Conservation (phyloP, 1,140 invertebrate genomes). For the Lethrus apterus region DNA sequence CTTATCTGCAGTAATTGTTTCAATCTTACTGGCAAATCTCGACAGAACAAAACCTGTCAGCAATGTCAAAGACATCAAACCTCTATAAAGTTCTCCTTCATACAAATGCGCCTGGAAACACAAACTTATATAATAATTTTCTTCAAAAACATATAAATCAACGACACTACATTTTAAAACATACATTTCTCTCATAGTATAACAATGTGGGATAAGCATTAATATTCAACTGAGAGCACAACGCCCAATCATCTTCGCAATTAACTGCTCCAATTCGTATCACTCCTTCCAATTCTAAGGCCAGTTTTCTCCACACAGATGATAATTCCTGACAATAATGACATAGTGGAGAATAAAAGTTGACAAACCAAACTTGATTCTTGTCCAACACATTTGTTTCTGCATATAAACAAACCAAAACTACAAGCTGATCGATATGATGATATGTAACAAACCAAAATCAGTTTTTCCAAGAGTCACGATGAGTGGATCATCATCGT, state of each 20-base stretch:
- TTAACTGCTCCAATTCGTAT: slow-evolving; percentile 69
- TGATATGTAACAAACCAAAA: slow-evolving; percentile 58
- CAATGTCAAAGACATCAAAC: slow-evolving; percentile 40
- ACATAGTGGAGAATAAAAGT: slow-evolving; percentile 82
- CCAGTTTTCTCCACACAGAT: slow-evolving; percentile 70
- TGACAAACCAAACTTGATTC: slow-evolving; percentile 72
- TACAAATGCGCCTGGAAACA: slow-evolving; percentile 36
- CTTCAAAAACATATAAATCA: not conserved
- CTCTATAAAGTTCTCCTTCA: slow-evolving; percentile 41
- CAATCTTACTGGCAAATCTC: slow-evolving; percentile 32
- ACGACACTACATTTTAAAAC: not conserved
- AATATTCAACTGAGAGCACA: slow-evolving; percentile 60
- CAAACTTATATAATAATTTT: slow-evolving; percentile 4
- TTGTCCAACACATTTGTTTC: slow-evolving; percentile 41
- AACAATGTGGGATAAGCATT: slow-evolving; percentile 36
- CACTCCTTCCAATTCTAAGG: slow-evolving; percentile 63
- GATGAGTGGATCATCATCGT: slow-evolving; percentile 79
- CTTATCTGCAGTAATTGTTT: slow-evolving; percentile 33
- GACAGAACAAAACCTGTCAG: slow-evolving; percentile 44
- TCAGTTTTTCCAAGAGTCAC: slow-evolving; percentile 64
- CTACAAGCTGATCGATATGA: not conserved
- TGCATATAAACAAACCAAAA: slow-evolving; percentile 16
- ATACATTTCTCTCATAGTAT: slow-evolving; percentile 38
- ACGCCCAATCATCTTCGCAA: slow-evolving; percentile 68
- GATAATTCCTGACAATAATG: slow-evolving; percentile 77